Conservation (phyloP, 2,888 invertebrate genomes). For the Apodemia hepburni region DNA sequence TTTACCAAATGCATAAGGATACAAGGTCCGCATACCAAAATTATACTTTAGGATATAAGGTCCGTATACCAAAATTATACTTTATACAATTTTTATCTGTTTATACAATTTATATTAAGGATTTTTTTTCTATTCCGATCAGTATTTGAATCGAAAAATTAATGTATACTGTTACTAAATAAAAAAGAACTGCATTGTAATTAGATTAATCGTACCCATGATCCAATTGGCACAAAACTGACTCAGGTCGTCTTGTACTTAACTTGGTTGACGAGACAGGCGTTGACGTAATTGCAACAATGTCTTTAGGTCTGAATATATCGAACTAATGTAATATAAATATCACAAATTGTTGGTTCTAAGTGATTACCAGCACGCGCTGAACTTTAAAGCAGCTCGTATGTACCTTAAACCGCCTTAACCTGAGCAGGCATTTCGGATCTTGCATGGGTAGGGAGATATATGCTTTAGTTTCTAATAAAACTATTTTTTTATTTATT, state of each 20-base stretch:
- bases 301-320: neutral
- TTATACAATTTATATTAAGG: too few species aligned
- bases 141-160: neutral
- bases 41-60: too few species aligned
- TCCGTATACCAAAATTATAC: too few species aligned
- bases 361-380: neutral
- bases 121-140: neutral
- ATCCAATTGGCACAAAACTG: constrained; percentile 17
- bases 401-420: neutral
- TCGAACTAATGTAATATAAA: neutral
- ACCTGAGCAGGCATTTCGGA: too few species aligned
- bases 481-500: too few species aligned
- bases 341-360: neutral
- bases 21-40: too few species aligned
- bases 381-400: constrained; percentile 10
- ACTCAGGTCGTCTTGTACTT: constrained; percentile 5
- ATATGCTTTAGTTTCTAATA: too few species aligned
- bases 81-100: too few species aligned
- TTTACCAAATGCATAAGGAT: too few species aligned
- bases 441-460: too few species aligned
- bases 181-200: constrained; percentile 19
- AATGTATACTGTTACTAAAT: neutral
- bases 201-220: constrained; percentile 39
- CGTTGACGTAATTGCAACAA: constrained; percentile 8
- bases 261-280: neutral